Percentiles rank a stretch among this genome's conserved stretches.
Evolutionary conservation across 2,113 vertebrate genomes (phyloP).

Genomic region (Phalacrocorax pelagicus): DNA sequence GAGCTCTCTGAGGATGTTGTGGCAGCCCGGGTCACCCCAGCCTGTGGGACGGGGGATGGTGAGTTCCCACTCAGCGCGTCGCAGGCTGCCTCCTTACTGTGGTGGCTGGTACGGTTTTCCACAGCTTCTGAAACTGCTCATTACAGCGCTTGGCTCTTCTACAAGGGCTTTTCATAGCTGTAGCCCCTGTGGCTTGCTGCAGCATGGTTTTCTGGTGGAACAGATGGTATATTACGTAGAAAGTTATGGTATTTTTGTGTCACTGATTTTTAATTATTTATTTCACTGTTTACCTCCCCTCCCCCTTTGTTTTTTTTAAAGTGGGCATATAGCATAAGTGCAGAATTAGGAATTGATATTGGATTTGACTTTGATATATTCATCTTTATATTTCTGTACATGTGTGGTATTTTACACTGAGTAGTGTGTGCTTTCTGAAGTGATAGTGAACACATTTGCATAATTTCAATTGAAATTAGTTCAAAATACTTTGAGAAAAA

Average conservation of each 20-base stretch:
- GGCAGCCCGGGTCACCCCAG: not conserved
- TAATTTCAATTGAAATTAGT: not conserved
- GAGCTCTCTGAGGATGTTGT: not conserved
- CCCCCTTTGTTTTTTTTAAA: not conserved
- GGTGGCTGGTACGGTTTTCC: not conserved
- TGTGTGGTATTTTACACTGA: not conserved
- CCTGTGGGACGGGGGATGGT: not conserved
- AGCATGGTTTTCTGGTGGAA: constrained; percentile 31
- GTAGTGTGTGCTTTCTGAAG: not conserved
- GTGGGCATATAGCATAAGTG: not conserved
- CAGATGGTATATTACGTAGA: constrained; percentile 61
- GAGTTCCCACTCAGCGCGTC: not conserved
- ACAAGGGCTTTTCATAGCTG: constrained; percentile 38
- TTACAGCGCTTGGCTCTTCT: constrained; percentile 10
- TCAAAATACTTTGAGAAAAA: not conserved
- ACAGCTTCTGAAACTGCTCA: constrained; percentile 6
- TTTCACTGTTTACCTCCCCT: not conserved
- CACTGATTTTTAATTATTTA: constrained; percentile 19
- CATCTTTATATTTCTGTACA: not conserved
- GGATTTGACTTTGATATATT: not conserved
- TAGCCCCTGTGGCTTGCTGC: constrained; percentile 53
- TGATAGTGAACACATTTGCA: not conserved
- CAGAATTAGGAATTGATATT: not conserved
- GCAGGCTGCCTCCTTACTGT: not conserved
- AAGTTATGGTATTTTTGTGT: constrained; percentile 45